A percentile compares a stretch with the other conserved stretches of the same genome.
These are phyloP conservation scores for Dicentrarchus labrax DNA, from an alignment of 2,113 vertebrate species.

Conservation along the genomic window DNA sequence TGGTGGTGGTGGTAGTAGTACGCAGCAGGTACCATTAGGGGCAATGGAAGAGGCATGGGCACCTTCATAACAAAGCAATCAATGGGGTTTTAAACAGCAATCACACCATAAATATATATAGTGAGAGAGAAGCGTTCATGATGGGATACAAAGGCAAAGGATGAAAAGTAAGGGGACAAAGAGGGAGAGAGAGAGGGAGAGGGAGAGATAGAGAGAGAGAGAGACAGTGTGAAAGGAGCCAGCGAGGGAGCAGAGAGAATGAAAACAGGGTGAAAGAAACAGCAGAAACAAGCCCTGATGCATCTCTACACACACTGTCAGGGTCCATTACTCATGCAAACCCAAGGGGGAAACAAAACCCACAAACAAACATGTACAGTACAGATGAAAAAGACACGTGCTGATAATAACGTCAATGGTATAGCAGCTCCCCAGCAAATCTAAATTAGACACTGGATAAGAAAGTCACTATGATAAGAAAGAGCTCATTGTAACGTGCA, in stretches of 20 bases:
- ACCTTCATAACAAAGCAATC: slow-evolving; percentile 92
- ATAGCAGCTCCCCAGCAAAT: slow-evolving; percentile 16
- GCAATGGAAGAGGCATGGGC: slow-evolving; percentile 90
- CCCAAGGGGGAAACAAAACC: slow-evolving; percentile 18
- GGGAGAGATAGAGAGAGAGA: slow-evolving; percentile 28
- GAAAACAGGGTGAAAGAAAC: slow-evolving; percentile 59
- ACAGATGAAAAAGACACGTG: neutral
- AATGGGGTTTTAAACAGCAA: slow-evolving; percentile 88
- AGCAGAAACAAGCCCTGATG: slow-evolving; percentile 74
- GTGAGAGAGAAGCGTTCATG: slow-evolving; percentile 76
- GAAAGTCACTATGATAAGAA: neutral
- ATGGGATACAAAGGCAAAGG: slow-evolving; percentile 75
- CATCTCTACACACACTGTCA: slow-evolving; percentile 74
- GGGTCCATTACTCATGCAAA: slow-evolving; percentile 69
- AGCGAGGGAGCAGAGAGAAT: slow-evolving; percentile 40
- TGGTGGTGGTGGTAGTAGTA: slow-evolving; percentile 80
- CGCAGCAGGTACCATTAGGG: slow-evolving; percentile 89
- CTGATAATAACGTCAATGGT: slow-evolving; percentile 25
- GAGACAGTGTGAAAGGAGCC: slow-evolving; percentile 29
- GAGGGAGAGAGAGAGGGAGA: slow-evolving; percentile 37
- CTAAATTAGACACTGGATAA: slow-evolving; percentile 7
- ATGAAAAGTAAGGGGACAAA: slow-evolving; percentile 55
- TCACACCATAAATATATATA: slow-evolving; percentile 84
- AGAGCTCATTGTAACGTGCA: neutral
- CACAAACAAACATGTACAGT: slow-evolving; percentile 25